phyloP scores from a whole-genome alignment of 2,888 invertebrate genomes.

The Hemistola chrysoprasaria region DNA sequence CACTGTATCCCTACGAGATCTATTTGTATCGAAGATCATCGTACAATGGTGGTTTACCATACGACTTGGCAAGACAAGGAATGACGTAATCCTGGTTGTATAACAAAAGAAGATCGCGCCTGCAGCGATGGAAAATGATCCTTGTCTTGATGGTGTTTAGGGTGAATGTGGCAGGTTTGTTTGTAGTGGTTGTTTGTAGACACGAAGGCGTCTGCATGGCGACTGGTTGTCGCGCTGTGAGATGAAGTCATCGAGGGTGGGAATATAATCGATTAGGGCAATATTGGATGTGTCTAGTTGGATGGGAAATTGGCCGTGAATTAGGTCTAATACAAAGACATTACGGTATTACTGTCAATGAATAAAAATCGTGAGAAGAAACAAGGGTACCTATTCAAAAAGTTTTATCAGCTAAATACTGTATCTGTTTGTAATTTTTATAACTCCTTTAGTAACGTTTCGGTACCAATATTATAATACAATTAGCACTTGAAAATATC shows the following conservation, averaged over 20 bases:
- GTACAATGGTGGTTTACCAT: constrained; percentile 36
- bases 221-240: constrained; percentile 36
- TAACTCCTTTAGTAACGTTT: too few species aligned
- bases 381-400: too few species aligned
- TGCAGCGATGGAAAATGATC: constrained; percentile 20
- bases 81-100: constrained; percentile 52
- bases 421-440: too few species aligned
- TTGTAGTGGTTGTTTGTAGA: constrained; percentile 43
- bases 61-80: constrained; percentile 47
- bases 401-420: too few species aligned
- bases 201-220: constrained; percentile 44
- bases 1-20: constrained; percentile 21
- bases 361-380: too few species aligned
- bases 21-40: constrained; percentile 30
- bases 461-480: too few species aligned
- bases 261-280: constrained; percentile 16
- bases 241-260: constrained; percentile 36
- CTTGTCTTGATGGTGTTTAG: constrained; percentile 18
- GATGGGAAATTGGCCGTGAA: constrained; percentile 2
- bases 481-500: too few species aligned
- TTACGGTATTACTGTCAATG: too few species aligned
- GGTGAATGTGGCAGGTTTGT: constrained; percentile 23
- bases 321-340: too few species aligned
- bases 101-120: constrained; percentile 29
- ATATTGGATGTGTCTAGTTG: constrained; percentile 1